Percentiles rank a stretch among this genome's conserved stretches.
Conservation (phyloP, 2,888 invertebrate species). For the Acleris literana region DNA sequence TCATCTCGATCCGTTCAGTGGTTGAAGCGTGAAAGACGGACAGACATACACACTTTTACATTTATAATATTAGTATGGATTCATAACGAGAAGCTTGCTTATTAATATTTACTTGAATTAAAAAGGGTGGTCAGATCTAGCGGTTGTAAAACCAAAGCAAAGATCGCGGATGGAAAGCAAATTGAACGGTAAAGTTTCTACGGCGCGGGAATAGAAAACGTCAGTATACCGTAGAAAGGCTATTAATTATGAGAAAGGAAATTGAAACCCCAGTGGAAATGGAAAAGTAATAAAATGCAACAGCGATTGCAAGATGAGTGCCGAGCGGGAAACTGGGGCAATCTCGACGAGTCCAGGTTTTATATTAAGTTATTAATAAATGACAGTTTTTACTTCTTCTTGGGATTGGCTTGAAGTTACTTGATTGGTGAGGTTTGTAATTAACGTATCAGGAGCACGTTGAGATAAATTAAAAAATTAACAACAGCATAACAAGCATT, state of each 20-base stretch:
- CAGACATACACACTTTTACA: too few relatives aligned
- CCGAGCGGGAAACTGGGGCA: conserved; percentile 52
- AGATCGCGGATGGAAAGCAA: conserved; percentile 61
- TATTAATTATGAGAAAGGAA: conserved; percentile 82
- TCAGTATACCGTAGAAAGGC: conserved; percentile 74
- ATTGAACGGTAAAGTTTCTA: conserved; percentile 73
- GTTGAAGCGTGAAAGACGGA: too few relatives aligned
- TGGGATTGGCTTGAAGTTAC: too few relatives aligned
- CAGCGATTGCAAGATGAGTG: conserved; percentile 79
- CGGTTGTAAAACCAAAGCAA: conserved; percentile 41
- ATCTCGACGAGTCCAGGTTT: conserved; percentile 44
- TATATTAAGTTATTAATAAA: conserved; percentile 32
- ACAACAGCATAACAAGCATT: too few relatives aligned
- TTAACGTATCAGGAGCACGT: neutral
- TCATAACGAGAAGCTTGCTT: too few relatives aligned
- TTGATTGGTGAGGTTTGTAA: conserved; percentile 20
- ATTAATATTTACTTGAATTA: too few relatives aligned
- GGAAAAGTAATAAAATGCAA: conserved; percentile 84
- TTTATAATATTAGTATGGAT: too few relatives aligned
- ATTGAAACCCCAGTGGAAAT: conserved; percentile 83
- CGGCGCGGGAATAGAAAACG: conserved; percentile 70
- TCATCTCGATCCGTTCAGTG: too few relatives aligned
- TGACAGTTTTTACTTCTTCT: conserved; percentile 28
- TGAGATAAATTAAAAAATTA: too few relatives aligned
- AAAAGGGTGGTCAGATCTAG: neutral